Evolutionary conservation across 2,113 vertebrate genomes (phyloP), one percentile per base, ranked within the genome.

Genomic region (Misgurnus mizolepis): DNA sequence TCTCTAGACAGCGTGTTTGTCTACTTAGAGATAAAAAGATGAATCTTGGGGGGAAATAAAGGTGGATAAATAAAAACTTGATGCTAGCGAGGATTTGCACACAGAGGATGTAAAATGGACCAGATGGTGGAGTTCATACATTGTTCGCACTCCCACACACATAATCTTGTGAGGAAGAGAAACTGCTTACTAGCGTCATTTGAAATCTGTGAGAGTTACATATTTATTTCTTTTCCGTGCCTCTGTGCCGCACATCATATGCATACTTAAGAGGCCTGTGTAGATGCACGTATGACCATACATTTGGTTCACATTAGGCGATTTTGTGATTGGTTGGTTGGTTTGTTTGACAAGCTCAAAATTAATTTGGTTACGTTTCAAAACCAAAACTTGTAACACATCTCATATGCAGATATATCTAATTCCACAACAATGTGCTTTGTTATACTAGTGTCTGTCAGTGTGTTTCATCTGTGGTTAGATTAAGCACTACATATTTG

Each of bases 101-200:
- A 41, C 27, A 65, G 67, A 14, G 45, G 49, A 34, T 64, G 56
- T 67, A 64, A 75, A 75, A 69, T 47, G 58, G 49, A 84, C 89
- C 91, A 93, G 90, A 93, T 93, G 89, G 41, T 64, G 14, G 81
- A 82, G 86, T 90, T 92, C 86, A 85, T 81, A 71, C 78, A 80
- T 87, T 91, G 89, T 87, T 88, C 49, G 12, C 71, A 68, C 72
- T 80, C 82, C 47, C 72, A 79, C 50, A 65, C 82, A 53, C 40
- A 18, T 18, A 71, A 69, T 77, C 61, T 34, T 40, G 60, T 43
- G 49, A 65, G 61, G 56, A 41, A 47, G 76, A 41, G 65, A 79
- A 60, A 67, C 43, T 67, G 79, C 71, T 68, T 67, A 60, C 58
- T 70, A 65, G 76, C n/a, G 17, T 56, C 79, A 75, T 67, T 73